These are phyloP conservation scores for Tragelaphus oryx DNA, from an alignment of 2,797 vertebrate genomes.

Conservation along the genomic window DNA sequence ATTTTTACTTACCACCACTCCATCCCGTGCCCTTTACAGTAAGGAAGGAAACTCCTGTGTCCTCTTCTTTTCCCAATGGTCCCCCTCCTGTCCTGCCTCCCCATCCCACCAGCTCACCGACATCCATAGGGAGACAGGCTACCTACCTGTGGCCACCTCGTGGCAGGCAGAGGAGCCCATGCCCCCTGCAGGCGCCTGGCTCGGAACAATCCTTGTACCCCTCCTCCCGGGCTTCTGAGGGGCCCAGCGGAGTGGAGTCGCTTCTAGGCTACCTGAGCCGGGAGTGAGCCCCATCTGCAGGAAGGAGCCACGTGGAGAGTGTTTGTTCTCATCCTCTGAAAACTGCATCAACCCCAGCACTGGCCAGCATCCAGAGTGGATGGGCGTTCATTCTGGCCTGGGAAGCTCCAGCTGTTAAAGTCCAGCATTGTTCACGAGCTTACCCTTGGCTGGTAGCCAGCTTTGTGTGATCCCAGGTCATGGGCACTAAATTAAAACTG, in stretches of 20 bases:
- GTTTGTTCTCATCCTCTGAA: not conserved
- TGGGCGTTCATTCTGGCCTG: not conserved
- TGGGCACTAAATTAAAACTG: too few species aligned
- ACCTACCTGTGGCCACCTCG: fast-evolving
- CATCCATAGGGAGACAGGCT: not conserved
- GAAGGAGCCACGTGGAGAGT: fast-evolving
- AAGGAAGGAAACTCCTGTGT: too few species aligned
- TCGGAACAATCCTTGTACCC: not conserved
- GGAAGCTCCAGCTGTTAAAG: not conserved
- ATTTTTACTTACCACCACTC: not conserved
- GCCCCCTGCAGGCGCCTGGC: too few species aligned
- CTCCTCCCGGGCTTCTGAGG: fast-evolving
- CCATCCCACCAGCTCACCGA: not conserved
- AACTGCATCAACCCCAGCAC: not conserved
- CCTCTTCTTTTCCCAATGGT: not conserved
- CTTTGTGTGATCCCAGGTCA: not conserved
- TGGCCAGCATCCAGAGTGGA: not conserved
- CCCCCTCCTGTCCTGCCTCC: not conserved
- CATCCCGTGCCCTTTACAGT: fast-evolving
- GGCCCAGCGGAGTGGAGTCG: fast-evolving
- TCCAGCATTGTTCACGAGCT: fast-evolving
- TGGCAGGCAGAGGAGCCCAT: not conserved
- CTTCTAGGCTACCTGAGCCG: not conserved
- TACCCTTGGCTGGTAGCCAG: not conserved
- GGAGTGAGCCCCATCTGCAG: too few species aligned